A percentile compares a stretch with the other conserved stretches of the same genome.
Conservation (phyloP, 2,113 vertebrate genomes). For the Melospiza georgiana region DNA sequence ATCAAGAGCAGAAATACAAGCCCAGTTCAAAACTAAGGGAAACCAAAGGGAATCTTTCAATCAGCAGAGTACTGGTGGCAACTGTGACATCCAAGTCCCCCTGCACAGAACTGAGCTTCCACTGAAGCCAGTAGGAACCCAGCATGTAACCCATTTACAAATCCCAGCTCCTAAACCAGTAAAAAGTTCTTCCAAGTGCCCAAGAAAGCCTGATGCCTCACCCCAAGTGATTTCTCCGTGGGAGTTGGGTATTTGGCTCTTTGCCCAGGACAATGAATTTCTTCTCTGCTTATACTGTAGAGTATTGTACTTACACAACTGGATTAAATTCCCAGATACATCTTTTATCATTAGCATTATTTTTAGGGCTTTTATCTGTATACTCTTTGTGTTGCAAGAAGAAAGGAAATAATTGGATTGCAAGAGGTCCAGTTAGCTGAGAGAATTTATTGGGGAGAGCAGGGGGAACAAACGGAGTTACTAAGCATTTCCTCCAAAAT, state of each 20-base stretch:
- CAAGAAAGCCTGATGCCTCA: background rate
- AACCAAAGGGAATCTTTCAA: background rate
- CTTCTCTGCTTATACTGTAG: background rate
- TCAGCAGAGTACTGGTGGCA: background rate
- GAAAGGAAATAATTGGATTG: background rate
- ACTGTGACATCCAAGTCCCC: background rate
- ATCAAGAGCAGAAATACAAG: background rate
- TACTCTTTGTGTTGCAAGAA: background rate
- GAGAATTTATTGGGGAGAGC: background rate
- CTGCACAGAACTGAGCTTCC: background rate
- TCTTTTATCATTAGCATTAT: background rate
- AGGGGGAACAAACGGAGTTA: background rate
- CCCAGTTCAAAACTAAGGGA: background rate
- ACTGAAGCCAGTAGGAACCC: background rate
- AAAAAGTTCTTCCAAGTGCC: background rate
- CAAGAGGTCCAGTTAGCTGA: background rate
- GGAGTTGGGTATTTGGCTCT: background rate
- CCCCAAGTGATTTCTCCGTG: background rate
- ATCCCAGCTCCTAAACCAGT: background rate
- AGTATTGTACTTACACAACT: background rate
- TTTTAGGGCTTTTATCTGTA: slow-evolving; percentile 1
- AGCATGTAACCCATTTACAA: fast-evolving
- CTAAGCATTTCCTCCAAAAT: background rate
- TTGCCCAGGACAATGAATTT: background rate
- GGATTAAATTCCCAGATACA: background rate